These are phyloP conservation scores for Brachyistius frenatus DNA, from an alignment of 2,113 vertebrate species.

Conservation along the genomic window DNA sequence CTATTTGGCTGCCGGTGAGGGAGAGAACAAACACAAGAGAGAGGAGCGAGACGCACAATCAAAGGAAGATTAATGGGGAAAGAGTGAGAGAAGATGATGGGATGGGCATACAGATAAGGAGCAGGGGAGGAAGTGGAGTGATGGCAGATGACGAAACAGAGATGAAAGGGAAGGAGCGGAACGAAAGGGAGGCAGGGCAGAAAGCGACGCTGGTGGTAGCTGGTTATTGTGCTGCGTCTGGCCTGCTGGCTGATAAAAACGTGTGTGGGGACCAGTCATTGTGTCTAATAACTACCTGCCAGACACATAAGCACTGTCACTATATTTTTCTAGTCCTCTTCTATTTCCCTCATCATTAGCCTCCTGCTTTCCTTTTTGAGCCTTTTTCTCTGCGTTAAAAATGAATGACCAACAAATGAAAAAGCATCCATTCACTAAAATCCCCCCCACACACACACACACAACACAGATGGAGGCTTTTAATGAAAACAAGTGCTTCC, in stretches of 20 bases:
- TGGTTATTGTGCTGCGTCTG: slow-evolving; percentile 11
- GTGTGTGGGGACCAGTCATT: slow-evolving; percentile 28
- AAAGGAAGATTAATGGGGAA: slow-evolving; percentile 43
- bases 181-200: slow-evolving; percentile 2
- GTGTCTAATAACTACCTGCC: slow-evolving; percentile 41
- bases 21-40: neutral
- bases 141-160: slow-evolving; percentile 38
- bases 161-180: slow-evolving; percentile 41
- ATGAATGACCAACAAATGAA: slow-evolving; percentile 11
- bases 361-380: slow-evolving; percentile 10
- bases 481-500: slow-evolving; percentile 21
- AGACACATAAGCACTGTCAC: neutral
- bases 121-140: slow-evolving; percentile 6
- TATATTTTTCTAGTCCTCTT: slow-evolving; percentile 6
- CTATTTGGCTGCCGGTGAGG: slow-evolving; percentile 30
- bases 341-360: slow-evolving; percentile 37
- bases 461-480: slow-evolving; percentile 48
- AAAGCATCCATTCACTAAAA: slow-evolving; percentile 38
- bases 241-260: slow-evolving; percentile 50
- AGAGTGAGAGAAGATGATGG: slow-evolving; percentile 42
- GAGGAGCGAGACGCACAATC: slow-evolving; percentile 8
- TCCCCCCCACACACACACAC: neutral
- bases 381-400: neutral
- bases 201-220: slow-evolving; percentile 5
- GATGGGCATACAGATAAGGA: slow-evolving; percentile 58